Evolutionary conservation across 2,888 invertebrate genomes (phyloP), one percentile per base, ranked within the genome.

Genomic region (Strigamia crassipes): DNA sequence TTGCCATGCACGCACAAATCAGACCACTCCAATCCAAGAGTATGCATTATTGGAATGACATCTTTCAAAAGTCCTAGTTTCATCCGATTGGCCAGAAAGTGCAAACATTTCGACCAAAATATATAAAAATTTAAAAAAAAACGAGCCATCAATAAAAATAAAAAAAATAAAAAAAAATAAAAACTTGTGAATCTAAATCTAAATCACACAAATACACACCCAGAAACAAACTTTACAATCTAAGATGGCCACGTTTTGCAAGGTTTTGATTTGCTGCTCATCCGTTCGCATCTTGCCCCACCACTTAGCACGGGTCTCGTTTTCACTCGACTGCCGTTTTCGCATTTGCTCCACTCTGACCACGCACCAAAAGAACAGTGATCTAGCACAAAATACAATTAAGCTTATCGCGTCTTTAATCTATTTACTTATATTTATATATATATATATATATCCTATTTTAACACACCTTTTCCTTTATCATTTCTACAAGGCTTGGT

Each of bases 341-440:
- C 51, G 34, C 80, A 80, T 56, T 80, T 1, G 56, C 80, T 56
- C 80, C 80, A 80, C 5, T 80, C 80, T 27, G 51, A 34, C 80
- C 80, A 80, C 46, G 80, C 23, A 15, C 56, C 80, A 51, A 23
- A 80, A 51, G 51, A 56, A 23, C 80, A 80, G 15, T 51, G 51
- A 46, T 56, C 80, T 80, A 34, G 8, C 51, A 51, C n/a, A 77
- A 77, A 31, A 80, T 27, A 80, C 13, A 80, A 80, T 15, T 27
- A 80, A 56, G 12, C 13, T n/a, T 1, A 23, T 8, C 41, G 5
- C n/a, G 13, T n/a, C n/a, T n/a, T n/a, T n/a, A n/a, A n/a, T n/a
- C n/a, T n/a, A n/a, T n/a, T n/a, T 1, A 23, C 8, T 4, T 8
- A 3, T 18, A 56, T 2, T n/a, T 1, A 23, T 56, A n/a, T 8